Evolutionary conservation across 2,888 invertebrate species (phyloP), one percentile per base, ranked within the genome.

Genomic region (Rosalia funebris): DNA sequence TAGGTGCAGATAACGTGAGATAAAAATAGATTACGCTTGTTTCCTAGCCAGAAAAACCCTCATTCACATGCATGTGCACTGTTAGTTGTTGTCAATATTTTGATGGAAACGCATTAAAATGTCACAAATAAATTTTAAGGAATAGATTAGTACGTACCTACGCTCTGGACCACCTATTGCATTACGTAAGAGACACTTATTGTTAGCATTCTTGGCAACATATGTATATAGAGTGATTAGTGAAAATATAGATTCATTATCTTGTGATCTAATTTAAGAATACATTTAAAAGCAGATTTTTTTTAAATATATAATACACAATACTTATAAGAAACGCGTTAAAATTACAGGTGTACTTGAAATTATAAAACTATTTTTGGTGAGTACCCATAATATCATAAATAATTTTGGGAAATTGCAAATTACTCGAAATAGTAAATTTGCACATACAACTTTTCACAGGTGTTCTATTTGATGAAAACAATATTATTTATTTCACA

Each of bases 1-100:
- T 57, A 63, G 57, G 61, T 63, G 65, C 55, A 68, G 59, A 59
- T 59, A 59, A 62, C 53, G 57, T 54, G 56, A 56, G 60, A 60
- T 59, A 62, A 64, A 62, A 57, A 60, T 54, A 63, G 57, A 57
- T 63, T 60, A 59, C 42, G 41, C 53, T 57, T 45, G 52, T 54
- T 60, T 60, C 36, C 25, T 39, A 31, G 19, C 20, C 37, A 19
- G 34, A 39, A 50, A 20, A 17, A 7, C n/a, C 5, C 31, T 45
- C 25, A 39, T 14, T 50, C 20, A 39, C 50, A 50, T 61, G 61
- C 50, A 50, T 61, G 61, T 61, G 61, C 47, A 52, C 54, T 46
- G 50, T 53, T 19, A 10, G 34, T 34, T 19, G 50, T 42, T 62
- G 62, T 56, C 58, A 62, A 62, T 59, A 59, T 62, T 62, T 55